Evolutionary conservation across 1,140 invertebrate species (phyloP).

Genomic region (Drosophila persimilis): DNA sequence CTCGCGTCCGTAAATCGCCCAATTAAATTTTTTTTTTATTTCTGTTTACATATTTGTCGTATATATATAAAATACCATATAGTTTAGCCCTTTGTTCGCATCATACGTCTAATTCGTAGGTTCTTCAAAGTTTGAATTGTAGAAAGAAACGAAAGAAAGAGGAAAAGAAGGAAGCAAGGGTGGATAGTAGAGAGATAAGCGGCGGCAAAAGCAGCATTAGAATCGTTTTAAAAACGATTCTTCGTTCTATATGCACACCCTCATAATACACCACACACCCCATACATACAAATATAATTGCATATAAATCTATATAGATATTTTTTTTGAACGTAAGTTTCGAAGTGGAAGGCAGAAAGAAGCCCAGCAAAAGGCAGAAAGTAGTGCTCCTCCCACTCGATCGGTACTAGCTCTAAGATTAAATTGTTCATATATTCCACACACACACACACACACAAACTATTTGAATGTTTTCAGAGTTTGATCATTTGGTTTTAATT

Average conservation of each 20-base stretch:
- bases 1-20: conserved; percentile 26
- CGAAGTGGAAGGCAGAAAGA: no score
- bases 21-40: conserved; percentile 23
- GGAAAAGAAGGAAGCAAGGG: background rate
- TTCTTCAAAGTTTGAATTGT: background rate
- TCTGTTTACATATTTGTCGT: conserved; percentile 33
- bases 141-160: conserved; percentile 4
- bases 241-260: conserved; percentile 23
- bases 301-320: no score
- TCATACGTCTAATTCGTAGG: conserved; percentile 18
- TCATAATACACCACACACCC: no score
- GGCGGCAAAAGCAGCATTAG: conserved; percentile 8
- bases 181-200: conserved; percentile 21
- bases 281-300: conserved; percentile 37
- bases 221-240: conserved; percentile 66
- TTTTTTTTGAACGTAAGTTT: no score
- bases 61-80: conserved; percentile 20
- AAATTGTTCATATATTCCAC: conserved; percentile 28
- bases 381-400: conserved; percentile 12
- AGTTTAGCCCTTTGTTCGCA: conserved; percentile 34
- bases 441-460: conserved; percentile 15
- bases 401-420: conserved; percentile 49
- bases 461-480: conserved; percentile 37
- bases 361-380: no score
- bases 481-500: conserved; percentile 26